Evolutionary conservation across 2,797 vertebrate genomes (phyloP).

Genomic region (Pipistrellus pipistrellus): DNA sequence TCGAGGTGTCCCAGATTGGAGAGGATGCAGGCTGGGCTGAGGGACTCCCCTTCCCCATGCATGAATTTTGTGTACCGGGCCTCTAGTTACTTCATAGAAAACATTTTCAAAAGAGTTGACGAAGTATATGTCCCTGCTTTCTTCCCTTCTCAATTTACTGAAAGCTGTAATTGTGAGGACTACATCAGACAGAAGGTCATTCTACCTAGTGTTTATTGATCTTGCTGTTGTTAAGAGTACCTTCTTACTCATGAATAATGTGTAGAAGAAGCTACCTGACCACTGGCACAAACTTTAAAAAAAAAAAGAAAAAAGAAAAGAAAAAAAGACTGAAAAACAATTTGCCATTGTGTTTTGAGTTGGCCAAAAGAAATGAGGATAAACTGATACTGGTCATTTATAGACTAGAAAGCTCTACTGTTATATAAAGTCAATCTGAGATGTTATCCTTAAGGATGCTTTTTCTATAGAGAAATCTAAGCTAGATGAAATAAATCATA

Average conservation of each 20-base stretch:
- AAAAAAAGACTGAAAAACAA: not conserved
- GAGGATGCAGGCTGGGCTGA: too few relatives aligned
- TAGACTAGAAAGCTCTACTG: not conserved
- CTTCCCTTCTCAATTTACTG: not conserved
- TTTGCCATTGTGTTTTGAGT: not conserved
- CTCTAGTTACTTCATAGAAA: not conserved
- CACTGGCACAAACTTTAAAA: not conserved
- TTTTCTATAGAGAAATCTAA: not conserved
- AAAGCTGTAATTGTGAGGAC: not conserved
- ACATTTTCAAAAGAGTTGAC: not conserved
- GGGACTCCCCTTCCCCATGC: too few relatives aligned
- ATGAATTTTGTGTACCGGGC: too few relatives aligned
- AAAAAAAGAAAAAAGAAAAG: too few relatives aligned
- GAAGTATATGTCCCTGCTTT: not conserved
- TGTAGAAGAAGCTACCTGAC: not conserved
- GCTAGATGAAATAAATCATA: not conserved
- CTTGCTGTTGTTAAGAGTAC: not conserved
- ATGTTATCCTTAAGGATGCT: not conserved
- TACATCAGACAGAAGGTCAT: not conserved
- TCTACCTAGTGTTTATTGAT: not conserved
- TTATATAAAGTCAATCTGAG: not conserved
- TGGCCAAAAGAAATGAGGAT: not conserved
- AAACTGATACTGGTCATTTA: not conserved
- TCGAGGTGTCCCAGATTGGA: too few relatives aligned
- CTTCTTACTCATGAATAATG: not conserved